Percentiles rank a stretch among this genome's conserved stretches.
Evolutionary conservation across 2,113 vertebrate species (phyloP).

Genomic region (Xenotilapia longispinis): DNA sequence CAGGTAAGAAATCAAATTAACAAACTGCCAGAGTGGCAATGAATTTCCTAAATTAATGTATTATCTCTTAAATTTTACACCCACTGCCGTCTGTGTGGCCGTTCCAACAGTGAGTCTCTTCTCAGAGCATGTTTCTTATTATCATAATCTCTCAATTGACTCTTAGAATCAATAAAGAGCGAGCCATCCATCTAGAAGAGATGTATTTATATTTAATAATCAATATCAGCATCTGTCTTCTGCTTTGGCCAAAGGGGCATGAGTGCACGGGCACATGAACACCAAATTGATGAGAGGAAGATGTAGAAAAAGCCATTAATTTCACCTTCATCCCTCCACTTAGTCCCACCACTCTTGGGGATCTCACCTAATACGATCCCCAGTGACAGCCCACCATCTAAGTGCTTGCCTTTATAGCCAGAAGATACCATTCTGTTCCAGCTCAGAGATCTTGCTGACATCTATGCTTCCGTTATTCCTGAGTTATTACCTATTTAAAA

Average conservation of each 20-base stretch:
- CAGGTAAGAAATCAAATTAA: background rate
- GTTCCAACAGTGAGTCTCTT: background rate
- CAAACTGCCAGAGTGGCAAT: background rate
- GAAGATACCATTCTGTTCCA: conserved; percentile 3
- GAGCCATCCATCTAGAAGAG: conserved; percentile 2
- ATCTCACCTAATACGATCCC: conserved; percentile 57
- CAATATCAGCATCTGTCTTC: conserved; percentile 20
- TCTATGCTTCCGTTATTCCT: background rate
- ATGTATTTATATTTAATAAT: conserved; percentile 45
- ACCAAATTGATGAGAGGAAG: conserved; percentile 27
- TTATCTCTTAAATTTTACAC: background rate
- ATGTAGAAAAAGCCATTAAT: conserved; percentile 40
- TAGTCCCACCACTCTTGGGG: background rate
- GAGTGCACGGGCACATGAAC: background rate
- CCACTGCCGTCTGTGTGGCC: background rate
- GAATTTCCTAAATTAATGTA: background rate
- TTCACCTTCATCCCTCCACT: conserved; percentile 5
- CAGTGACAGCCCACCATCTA: conserved; percentile 2
- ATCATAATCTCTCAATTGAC: background rate
- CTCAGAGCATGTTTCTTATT: background rate
- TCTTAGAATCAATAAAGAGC: conserved; percentile 20
- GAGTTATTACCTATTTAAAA: background rate
- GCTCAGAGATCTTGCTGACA: background rate
- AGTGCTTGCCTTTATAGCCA: conserved; percentile 29
- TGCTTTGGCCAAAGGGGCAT: background rate